Conservation (phyloP, 92 coral and sea anemone species). For the Micromussa lordhowensis region DNA sequence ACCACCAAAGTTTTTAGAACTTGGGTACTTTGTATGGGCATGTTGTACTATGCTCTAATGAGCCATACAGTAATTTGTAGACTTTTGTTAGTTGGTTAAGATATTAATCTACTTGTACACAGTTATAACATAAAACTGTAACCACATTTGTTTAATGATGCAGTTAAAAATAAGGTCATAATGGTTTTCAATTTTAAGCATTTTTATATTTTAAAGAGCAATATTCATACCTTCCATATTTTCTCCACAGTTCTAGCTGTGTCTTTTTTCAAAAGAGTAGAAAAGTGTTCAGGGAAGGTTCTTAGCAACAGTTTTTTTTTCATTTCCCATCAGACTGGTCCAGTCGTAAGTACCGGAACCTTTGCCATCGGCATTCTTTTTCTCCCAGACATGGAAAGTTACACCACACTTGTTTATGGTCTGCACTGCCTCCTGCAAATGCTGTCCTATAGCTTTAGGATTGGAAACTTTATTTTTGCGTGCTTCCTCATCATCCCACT, state of each 20-base stretch:
- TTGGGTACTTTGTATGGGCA: no score
- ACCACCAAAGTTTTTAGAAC: no score
- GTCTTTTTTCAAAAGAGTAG: not conserved
- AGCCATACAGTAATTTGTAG: no score
- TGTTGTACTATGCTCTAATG: no score
- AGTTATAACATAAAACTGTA: no score
- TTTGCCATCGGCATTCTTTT: slow-evolving; percentile 5
- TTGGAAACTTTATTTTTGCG: not conserved
- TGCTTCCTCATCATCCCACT: slow-evolving; percentile 5
- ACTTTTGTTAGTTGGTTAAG: no score
- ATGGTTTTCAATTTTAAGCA: no score
- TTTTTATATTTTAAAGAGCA: no score
- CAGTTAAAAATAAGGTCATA: no score
- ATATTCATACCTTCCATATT: not conserved
- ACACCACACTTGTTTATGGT: not conserved
- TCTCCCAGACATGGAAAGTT: slow-evolving; percentile 1
- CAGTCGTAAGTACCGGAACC: not conserved
- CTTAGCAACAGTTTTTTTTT: not conserved
- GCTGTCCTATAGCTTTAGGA: not conserved
- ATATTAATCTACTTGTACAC: no score
- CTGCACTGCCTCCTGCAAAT: not conserved
- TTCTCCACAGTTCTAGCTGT: not conserved
- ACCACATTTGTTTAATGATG: not conserved
- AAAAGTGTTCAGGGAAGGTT: not conserved
- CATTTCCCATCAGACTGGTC: slow-evolving; percentile 15